A percentile compares a stretch with the other conserved stretches of the same genome.
phyloP scores from a whole-genome alignment of 2,797 vertebrate species.

The Oryzias sinensis region DNA sequence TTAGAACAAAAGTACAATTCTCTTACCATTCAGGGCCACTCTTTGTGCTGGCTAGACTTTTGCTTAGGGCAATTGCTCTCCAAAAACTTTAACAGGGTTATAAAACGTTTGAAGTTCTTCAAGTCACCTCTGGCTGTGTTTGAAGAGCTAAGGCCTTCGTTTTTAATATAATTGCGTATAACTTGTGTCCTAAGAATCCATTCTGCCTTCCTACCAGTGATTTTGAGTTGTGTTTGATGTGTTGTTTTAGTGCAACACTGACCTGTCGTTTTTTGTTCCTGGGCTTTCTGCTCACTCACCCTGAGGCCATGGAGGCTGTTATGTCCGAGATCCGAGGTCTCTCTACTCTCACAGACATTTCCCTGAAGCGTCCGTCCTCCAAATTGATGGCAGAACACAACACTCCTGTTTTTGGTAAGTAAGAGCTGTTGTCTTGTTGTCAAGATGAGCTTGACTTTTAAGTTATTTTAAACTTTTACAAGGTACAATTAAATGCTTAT shows the following conservation, averaged over 20 bases:
- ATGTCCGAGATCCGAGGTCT: constrained; percentile 72
- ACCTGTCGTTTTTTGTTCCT: constrained; percentile 87
- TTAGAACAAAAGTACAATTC: no score
- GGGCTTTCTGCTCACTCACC: constrained; percentile 84
- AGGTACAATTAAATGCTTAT: constrained; percentile 20
- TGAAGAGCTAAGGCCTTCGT: no score
- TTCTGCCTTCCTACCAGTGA: no score
- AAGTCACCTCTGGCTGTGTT: no score
- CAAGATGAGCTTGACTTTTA: constrained; percentile 12
- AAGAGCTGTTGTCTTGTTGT: constrained; percentile 33
- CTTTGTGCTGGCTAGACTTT: no score
- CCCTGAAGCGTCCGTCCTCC: constrained; percentile 40
- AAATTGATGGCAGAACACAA: constrained; percentile 46
- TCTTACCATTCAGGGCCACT: no score
- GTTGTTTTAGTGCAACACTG: constrained; percentile 80
- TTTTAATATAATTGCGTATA: no score
- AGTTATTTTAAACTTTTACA: constrained; percentile 5
- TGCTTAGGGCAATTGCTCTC: no score
- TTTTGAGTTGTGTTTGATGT: constrained; percentile 5
- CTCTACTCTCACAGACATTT: constrained; percentile 21
- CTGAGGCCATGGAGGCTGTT: constrained; percentile 81
- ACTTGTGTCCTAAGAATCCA: no score
- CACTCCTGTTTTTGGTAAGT: constrained; percentile 78
- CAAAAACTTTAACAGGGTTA: no score
- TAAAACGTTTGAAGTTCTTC: no score